Conservation (phyloP, 2,888 invertebrate genomes). For the Dicyrtoma fusca region DNA sequence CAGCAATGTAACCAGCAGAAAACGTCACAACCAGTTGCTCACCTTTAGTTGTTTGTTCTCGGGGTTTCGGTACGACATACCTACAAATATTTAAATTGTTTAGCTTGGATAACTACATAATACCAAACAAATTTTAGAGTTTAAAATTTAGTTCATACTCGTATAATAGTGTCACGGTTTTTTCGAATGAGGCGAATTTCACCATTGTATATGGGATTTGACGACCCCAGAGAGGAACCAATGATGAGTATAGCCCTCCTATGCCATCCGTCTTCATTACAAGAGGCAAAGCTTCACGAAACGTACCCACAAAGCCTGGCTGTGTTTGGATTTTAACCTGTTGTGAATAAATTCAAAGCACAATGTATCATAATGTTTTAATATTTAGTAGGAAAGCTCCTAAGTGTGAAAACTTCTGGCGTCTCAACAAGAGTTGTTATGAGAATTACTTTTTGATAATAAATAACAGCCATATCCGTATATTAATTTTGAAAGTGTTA, state of each 20-base stretch:
- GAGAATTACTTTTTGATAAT: too few relatives aligned
- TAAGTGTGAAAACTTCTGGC: too few relatives aligned
- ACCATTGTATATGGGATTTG: conserved; percentile 99
- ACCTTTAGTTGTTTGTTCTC: conserved; percentile 83
- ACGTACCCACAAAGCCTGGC: conserved; percentile 85
- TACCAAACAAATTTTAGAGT: neutral
- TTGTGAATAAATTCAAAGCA: too few relatives aligned
- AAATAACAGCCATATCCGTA: too few relatives aligned
- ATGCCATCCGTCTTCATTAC: conserved; percentile 87
- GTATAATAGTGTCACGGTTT: conserved; percentile 91
- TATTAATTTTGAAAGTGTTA: too few relatives aligned
- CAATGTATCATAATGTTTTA: too few relatives aligned
- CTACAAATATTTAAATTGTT: conserved; percentile 58
- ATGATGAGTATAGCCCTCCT: conserved; percentile 90
- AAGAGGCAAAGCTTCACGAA: conserved; percentile 89
- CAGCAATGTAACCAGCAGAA: conserved; percentile 95
- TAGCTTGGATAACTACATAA: neutral
- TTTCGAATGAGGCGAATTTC: conserved; percentile 99
- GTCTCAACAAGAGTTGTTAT: too few relatives aligned
- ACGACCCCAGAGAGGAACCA: conserved; percentile 93
- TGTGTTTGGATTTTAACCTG: conserved; percentile 93
- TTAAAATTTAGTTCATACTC: conserved; percentile 64
- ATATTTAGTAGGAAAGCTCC: too few relatives aligned
- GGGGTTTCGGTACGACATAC: conserved; percentile 90
- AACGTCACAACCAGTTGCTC: conserved; percentile 96